Percentiles rank a stretch among this genome's conserved stretches.
These are phyloP conservation scores for Penaeus chinensis DNA, from an alignment of 1,140 invertebrate species.

Conservation along the genomic window DNA sequence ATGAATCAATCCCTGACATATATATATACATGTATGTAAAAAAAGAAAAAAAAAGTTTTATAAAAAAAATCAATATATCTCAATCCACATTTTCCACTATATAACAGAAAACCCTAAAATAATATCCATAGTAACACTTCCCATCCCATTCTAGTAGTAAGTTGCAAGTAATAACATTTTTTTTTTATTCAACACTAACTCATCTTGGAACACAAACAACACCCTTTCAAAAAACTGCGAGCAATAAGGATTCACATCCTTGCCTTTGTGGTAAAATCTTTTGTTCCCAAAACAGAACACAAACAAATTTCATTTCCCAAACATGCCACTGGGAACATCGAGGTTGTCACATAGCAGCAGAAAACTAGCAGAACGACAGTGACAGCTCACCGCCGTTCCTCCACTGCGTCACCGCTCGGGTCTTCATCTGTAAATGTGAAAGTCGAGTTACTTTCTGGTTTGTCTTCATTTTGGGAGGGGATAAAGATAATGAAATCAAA, in stretches of 20 bases:
- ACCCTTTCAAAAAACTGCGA: constrained; percentile 44
- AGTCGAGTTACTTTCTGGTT: too few species aligned
- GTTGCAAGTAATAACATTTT: constrained; percentile 18
- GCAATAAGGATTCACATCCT: constrained; percentile 23
- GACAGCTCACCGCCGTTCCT: constrained; percentile 63
- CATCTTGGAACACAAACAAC: constrained; percentile 28
- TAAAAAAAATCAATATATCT: constrained; percentile 33
- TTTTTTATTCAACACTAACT: not conserved
- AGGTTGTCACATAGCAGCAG: constrained; percentile 32
- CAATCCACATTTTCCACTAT: too few species aligned
- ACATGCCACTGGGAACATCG: constrained; percentile 52
- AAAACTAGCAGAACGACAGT: constrained; percentile 62
- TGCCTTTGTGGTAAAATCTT: constrained; percentile 40
- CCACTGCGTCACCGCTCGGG: constrained; percentile 64
- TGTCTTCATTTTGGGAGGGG: too few species aligned
- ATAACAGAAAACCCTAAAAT: too few species aligned
- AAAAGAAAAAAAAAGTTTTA: constrained; percentile 18
- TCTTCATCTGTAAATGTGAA: constrained; percentile 64
- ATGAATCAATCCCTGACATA: not conserved
- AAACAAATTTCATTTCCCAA: constrained; percentile 37
- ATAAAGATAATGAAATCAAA: too few species aligned
- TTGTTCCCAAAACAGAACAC: constrained; percentile 51
- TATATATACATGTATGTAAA: constrained; percentile 30
- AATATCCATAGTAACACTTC: constrained; percentile 32
- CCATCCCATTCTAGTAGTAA: constrained; percentile 35